Evolutionary conservation across 2,113 vertebrate species (phyloP).

Genomic region (Epinephelus lanceolatus): DNA sequence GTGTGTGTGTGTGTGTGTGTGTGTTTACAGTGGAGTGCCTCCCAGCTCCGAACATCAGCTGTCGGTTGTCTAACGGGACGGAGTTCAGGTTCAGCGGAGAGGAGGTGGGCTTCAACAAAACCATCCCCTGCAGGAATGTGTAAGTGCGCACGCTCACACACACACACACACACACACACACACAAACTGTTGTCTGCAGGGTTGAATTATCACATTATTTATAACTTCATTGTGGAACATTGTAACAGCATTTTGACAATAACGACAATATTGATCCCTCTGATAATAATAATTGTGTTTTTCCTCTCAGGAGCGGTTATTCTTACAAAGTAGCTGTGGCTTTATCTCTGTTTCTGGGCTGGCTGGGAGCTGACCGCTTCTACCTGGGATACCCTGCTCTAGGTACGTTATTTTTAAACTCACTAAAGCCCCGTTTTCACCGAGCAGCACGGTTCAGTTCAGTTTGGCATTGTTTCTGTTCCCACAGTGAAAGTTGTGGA

Average conservation of each 20-base stretch:
- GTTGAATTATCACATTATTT: background rate
- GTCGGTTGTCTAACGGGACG: slow-evolving; percentile 88
- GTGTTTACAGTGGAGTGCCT: slow-evolving; percentile 88
- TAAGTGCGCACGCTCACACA: slow-evolving; percentile 81
- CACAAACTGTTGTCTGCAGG: background rate
- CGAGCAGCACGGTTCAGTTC: no score
- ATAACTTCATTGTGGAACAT: background rate
- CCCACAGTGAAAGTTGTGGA: no score
- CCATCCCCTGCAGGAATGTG: slow-evolving; percentile 94
- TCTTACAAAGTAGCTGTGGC: slow-evolving; percentile 98
- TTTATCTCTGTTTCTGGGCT: slow-evolving; percentile 96
- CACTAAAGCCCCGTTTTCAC: no score
- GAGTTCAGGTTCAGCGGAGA: slow-evolving; percentile 90
- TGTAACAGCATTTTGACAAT: background rate
- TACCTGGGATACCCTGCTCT: slow-evolving; percentile 97
- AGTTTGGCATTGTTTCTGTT: no score
- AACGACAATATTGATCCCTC: background rate
- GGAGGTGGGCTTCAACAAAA: slow-evolving; percentile 93
- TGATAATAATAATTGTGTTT: background rate
- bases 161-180: background rate
- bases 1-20: slow-evolving; percentile 13
- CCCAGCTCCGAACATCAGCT: slow-evolving; percentile 94
- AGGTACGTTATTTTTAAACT: slow-evolving; percentile 77
- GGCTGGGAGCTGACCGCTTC: slow-evolving; percentile 97
- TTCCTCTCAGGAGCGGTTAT: slow-evolving; percentile 90